Evolutionary conservation across 1,140 invertebrate genomes (phyloP).

Genomic region (Tyrophagus putrescentiae): DNA sequence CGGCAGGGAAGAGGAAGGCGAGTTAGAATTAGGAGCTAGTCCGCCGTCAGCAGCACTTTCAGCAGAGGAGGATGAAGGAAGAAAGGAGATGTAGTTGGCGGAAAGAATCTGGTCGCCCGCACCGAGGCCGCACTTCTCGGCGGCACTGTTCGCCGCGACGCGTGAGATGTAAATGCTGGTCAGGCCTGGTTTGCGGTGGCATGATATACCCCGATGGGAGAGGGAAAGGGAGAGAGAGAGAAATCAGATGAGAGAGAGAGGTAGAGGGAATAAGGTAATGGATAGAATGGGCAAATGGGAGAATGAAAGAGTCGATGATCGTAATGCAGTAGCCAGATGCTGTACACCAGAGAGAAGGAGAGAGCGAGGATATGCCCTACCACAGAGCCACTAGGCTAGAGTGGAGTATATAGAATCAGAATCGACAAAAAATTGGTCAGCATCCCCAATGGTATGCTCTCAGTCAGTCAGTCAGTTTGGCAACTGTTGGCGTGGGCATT

Average conservation of each 20-base stretch:
- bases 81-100: constrained; percentile 69
- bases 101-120: constrained; percentile 75
- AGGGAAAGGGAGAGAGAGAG: not conserved
- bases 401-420: no score
- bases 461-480: no score
- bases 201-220: no score
- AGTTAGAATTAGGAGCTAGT: constrained; percentile 73
- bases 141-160: constrained; percentile 68
- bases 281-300: not conserved
- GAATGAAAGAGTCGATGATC: not conserved
- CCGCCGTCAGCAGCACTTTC: constrained; percentile 71
- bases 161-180: constrained; percentile 66
- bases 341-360: not conserved
- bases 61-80: no score
- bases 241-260: not conserved
- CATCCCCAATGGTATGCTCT: no score
- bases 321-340: not conserved
- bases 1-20: constrained; percentile 49
- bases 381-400: no score
- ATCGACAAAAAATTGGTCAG: no score
- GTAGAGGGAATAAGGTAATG: not conserved
- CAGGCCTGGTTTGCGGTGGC: no score
- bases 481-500: no score
- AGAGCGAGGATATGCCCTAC: not conserved
- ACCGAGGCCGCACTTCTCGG: constrained; percentile 61